phyloP scores from a whole-genome alignment of 2,797 vertebrate species.

The Aphelocoma californica region DNA sequence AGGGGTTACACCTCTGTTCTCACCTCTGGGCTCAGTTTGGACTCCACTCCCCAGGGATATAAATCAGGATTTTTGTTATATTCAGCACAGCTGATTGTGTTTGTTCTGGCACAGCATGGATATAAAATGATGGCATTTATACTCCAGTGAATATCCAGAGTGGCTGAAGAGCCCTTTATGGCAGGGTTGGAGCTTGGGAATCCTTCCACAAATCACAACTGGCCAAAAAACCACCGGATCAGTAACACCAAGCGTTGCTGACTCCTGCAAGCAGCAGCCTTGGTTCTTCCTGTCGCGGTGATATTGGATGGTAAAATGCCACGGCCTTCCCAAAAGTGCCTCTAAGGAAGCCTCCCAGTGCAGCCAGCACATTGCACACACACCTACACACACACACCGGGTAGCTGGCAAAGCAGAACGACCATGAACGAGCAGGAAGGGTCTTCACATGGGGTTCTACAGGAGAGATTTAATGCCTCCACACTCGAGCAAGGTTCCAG shows the following conservation, averaged over 20 bases:
- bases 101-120: background rate
- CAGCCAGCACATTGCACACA: too few relatives aligned
- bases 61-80: background rate
- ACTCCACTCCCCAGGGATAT: background rate
- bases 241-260: fast-evolving
- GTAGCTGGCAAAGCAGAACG: too few relatives aligned
- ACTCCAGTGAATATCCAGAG: background rate
- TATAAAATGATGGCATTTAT: background rate
- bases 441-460: too few relatives aligned
- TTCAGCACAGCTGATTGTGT: background rate
- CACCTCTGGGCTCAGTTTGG: background rate
- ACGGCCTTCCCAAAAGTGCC: too few relatives aligned
- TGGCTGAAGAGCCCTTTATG: background rate
- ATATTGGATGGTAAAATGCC: too few relatives aligned
- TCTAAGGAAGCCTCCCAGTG: too few relatives aligned
- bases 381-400: too few relatives aligned
- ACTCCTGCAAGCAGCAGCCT: background rate
- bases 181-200: fast-evolving
- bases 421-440: too few relatives aligned
- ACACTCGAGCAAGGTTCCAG: too few relatives aligned
- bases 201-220: fast-evolving
- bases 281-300: background rate
- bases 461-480: too few relatives aligned
- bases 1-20: background rate
- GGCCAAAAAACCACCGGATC: fast-evolving